These are phyloP conservation scores for Tipula helvola DNA, from an alignment of 2,888 invertebrate genomes.

Conservation along the genomic window DNA sequence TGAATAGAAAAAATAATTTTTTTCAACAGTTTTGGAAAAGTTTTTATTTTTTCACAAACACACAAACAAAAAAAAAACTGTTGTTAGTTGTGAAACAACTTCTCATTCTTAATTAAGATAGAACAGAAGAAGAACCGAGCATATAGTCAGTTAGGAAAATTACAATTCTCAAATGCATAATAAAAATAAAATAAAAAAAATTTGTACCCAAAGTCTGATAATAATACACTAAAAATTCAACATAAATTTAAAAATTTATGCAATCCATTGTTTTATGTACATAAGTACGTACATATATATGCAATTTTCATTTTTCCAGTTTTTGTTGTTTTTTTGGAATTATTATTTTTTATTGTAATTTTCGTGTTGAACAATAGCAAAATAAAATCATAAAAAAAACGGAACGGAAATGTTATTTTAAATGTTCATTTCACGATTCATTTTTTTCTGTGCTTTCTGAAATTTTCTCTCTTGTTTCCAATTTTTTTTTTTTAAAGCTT, in stretches of 20 bases:
- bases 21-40: not conserved
- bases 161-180: not conserved
- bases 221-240: not conserved
- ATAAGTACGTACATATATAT: not conserved
- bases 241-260: constrained; percentile 4
- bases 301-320: not conserved
- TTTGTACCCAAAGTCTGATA: not conserved
- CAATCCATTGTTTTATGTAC: not conserved
- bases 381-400: not conserved
- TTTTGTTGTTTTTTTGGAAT: not conserved
- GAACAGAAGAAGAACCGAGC: not conserved
- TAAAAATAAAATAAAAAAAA: not conserved
- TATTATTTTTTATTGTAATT: not conserved
- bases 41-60: not conserved
- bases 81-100: not conserved
- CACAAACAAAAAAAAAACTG: not conserved
- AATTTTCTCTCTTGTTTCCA: not conserved
- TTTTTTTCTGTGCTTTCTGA: not conserved
- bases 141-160: not conserved
- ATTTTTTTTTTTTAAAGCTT: not conserved
- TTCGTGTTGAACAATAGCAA: not conserved
- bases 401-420: not conserved
- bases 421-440: not conserved
- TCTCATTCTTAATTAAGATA: not conserved
- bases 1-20: not conserved